Percentiles rank a stretch among this genome's conserved stretches.
Conservation (phyloP, 2,888 invertebrate species). For the Drosophila barbarae region DNA sequence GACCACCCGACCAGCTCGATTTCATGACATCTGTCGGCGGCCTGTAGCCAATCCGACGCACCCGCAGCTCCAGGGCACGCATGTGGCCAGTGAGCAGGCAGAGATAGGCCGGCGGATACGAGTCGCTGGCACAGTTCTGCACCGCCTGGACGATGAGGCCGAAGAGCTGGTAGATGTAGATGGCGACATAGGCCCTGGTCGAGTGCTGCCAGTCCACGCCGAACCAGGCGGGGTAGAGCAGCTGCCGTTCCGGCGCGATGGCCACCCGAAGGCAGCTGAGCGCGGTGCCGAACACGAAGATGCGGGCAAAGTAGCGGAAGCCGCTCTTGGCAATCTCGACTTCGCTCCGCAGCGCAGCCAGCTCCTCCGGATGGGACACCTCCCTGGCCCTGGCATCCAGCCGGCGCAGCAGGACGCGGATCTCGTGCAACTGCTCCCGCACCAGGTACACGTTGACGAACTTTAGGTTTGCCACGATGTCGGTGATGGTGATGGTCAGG, state of each 20-base stretch:
- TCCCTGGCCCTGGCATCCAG: conserved; percentile 45
- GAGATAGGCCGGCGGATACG: conserved; percentile 76
- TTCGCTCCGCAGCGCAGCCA: conserved; percentile 48
- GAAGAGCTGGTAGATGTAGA: conserved; percentile 68
- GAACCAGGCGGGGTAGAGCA: conserved; percentile 77
- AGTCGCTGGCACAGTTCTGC: conserved; percentile 76
- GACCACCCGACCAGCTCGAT: not conserved
- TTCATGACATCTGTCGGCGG: no score
- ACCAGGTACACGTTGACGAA: conserved; percentile 72
- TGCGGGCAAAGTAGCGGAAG: conserved; percentile 63
- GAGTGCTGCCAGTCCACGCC: conserved; percentile 69
- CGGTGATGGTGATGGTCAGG: conserved; percentile 75
- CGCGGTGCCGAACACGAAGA: conserved; percentile 65
- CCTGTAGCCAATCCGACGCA: conserved; percentile 60
- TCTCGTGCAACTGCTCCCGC: conserved; percentile 57
- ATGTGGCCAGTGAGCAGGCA: conserved; percentile 74
- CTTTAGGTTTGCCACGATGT: conserved; percentile 73
- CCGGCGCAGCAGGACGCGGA: conserved; percentile 45
- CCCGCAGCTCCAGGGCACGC: conserved; percentile 67
- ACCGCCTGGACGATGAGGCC: conserved; percentile 71
- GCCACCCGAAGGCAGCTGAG: conserved; percentile 64
- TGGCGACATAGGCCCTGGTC: conserved; percentile 45
- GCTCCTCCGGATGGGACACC: conserved; percentile 49
- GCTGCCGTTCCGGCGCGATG: conserved; percentile 48
- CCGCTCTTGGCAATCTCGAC: conserved; percentile 52